Evolutionary conservation across 1,140 invertebrate genomes (phyloP).

Genomic region (Hesperophylax magnus): DNA sequence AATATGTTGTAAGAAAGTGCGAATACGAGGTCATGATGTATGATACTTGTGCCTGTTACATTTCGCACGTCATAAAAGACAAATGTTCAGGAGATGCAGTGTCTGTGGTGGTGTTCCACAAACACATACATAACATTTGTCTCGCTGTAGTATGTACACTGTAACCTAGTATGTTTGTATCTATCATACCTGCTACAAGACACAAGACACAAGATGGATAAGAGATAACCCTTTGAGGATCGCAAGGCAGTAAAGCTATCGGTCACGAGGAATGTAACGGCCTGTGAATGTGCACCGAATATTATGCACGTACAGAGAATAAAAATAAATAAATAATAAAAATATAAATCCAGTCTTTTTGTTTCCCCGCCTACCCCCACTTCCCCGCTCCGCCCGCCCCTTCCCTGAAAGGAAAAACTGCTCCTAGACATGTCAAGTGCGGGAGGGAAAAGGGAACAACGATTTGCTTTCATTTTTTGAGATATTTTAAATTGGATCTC

Average conservation of each 20-base stretch:
- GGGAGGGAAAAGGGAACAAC: conserved; percentile 36
- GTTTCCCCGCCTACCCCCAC: conserved; percentile 65
- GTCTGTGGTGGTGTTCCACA: not conserved
- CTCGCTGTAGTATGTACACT: too few species aligned
- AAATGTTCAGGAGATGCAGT: not conserved
- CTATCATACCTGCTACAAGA: too few species aligned
- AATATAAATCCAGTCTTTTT: conserved; percentile 71
- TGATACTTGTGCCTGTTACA: not conserved
- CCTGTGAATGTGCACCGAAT: conserved; percentile 66
- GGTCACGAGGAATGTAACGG: conserved; percentile 3
- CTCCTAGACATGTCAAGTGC: conserved; percentile 51
- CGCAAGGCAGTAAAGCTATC: too few species aligned
- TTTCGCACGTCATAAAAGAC: conserved; percentile 1
- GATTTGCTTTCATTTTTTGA: not conserved
- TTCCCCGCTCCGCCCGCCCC: conserved; percentile 63
- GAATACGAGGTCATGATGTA: not conserved
- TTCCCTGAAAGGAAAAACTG: conserved; percentile 66
- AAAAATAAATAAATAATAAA: conserved; percentile 71
- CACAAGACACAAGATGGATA: too few species aligned
- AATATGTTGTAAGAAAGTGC: too few species aligned
- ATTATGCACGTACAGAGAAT: conserved; percentile 63
- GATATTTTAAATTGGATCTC: too few species aligned
- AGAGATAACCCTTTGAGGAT: not conserved
- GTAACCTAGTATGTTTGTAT: too few species aligned
- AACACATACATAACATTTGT: too few species aligned